phyloP scores from a whole-genome alignment of 2,888 invertebrate species.

The Calameuta pallipes region DNA sequence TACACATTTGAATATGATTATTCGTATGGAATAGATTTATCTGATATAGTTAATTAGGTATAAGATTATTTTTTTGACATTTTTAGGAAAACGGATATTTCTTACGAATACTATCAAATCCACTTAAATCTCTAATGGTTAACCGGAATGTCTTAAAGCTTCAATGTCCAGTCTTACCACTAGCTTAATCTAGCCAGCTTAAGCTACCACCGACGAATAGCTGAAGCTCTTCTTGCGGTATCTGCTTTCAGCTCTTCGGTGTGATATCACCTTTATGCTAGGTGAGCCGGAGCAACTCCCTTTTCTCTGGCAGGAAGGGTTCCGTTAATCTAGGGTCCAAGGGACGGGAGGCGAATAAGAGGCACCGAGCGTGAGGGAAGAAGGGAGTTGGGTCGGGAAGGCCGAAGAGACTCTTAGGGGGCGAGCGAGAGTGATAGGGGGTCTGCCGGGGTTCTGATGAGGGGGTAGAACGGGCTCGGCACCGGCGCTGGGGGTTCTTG shows the following conservation, averaged over 20 bases:
- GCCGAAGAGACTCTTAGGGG: constrained; percentile 29
- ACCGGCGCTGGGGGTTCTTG: constrained; percentile 55
- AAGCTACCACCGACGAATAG: not conserved
- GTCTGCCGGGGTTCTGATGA: constrained; percentile 22
- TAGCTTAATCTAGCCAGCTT: not conserved
- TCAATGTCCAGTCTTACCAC: not conserved
- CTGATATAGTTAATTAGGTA: not conserved
- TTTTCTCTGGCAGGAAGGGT: constrained; percentile 56
- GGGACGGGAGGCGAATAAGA: constrained; percentile 41
- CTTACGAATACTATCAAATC: not conserved
- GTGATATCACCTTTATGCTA: constrained; percentile 55
- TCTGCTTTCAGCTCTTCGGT: constrained; percentile 35
- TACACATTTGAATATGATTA: no score
- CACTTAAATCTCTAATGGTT: not conserved
- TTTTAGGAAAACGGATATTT: not conserved
- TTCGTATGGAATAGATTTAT: not conserved
- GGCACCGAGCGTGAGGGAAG: constrained; percentile 30
- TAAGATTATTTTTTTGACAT: not conserved
- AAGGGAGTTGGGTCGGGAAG: constrained; percentile 32
- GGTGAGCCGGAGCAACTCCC: constrained; percentile 56
- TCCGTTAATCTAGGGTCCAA: constrained; percentile 62
- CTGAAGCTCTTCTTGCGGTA: not conserved
- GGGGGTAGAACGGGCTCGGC: constrained; percentile 28
- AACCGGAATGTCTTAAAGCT: not conserved
- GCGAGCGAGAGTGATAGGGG: constrained; percentile 37